phyloP scores from a whole-genome alignment of 2,113 vertebrate genomes.

The Archocentrus centrarchus region DNA sequence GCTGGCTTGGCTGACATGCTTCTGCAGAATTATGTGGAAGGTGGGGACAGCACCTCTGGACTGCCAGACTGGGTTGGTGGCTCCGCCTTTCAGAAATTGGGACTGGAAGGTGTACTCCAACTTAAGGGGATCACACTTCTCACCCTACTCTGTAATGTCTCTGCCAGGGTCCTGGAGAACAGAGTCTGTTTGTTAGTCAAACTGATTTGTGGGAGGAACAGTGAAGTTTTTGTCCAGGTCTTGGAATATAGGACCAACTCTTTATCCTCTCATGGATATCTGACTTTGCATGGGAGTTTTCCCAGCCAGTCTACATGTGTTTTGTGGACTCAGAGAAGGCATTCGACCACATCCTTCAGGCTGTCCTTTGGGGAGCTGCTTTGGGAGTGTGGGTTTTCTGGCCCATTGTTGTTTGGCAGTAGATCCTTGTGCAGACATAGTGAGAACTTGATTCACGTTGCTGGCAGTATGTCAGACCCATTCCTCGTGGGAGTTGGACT shows the following conservation, averaged over 20 bases:
- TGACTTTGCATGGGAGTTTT: background rate
- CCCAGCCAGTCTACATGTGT: background rate
- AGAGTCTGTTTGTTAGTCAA: background rate
- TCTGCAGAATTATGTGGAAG: background rate
- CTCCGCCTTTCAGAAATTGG: accelerated
- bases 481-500: background rate
- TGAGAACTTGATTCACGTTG: background rate
- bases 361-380: background rate
- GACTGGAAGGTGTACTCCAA: background rate
- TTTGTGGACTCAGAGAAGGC: background rate
- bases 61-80: too few relatives aligned
- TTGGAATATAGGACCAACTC: background rate
- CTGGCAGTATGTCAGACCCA: background rate
- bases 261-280: background rate
- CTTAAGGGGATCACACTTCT: background rate
- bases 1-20: background rate
- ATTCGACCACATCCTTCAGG: background rate
- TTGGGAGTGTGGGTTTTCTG: background rate
- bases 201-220: accelerated
- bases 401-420: background rate
- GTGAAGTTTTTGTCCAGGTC: background rate
- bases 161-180: background rate
- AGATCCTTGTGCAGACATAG: background rate
- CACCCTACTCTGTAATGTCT: background rate
- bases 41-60: background rate